Base-by-base conservation (phyloP, 2,888 invertebrate genomes). In the Leistus spinibarbis region DNA sequence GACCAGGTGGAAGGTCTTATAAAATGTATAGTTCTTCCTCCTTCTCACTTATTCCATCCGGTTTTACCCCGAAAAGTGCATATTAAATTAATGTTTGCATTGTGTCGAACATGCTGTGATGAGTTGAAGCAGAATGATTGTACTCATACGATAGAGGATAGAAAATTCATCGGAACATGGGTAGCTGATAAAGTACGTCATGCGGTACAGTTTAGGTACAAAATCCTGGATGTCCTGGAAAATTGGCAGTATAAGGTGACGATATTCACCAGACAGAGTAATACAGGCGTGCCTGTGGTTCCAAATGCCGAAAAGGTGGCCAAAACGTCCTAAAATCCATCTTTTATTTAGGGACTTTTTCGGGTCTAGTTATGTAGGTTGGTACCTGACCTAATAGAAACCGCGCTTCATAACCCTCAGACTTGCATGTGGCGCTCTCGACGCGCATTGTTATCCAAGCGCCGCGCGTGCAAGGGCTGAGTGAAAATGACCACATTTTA, bases 21-120 rank as follows among this genome's bases (percentile, higher is more conserved):
- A 27, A 40, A 66, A 27, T 66, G 66, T 9, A 4, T 16, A 3
- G 19, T 65, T 22, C 24, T 56, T 56, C 54, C 23, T 22, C 65
- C 54, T 23, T 24, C 17, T 5, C n/a, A 20, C 56, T 24, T 56
- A 40, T 65, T 66, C 27, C 65, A 72, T 19, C 64, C 64, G n/a
- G 65, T 72, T 23, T 19, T 69, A 20, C 69, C 69, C 2, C 16
- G 60, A 17, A 60, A 27, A 62, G 5, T 19, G 1, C 27, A 62
- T 69, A 53, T 22, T 0, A 69, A 67, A 22, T 22, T 84, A 16
- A 79, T 82, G 77, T 85, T 84, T 78, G 76, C 80, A 0, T 76
- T 85, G 2, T 85, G 84, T 79, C 76, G 80, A 5, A 79, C 77
- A 0, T 84, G 84, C 77, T 81, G 78, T 54, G 80, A 83, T 27